phyloP scores from a whole-genome alignment of 2,797 vertebrate species.

The Acipenser ruthenus region DNA sequence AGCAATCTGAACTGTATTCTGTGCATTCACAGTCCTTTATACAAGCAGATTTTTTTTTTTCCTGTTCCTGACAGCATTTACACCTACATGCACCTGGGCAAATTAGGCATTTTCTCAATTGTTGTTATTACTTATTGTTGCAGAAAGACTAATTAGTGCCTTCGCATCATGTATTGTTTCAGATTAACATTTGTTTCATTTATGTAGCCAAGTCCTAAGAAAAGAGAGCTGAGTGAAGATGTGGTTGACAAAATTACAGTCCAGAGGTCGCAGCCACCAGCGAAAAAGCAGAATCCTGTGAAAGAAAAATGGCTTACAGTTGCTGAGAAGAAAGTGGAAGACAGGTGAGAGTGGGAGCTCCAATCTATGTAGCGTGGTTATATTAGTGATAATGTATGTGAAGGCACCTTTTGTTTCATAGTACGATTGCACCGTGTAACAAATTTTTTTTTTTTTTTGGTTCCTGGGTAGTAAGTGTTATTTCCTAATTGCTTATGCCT shows the following conservation, averaged over 20 bases:
- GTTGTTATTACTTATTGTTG: neutral
- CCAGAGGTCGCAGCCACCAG: neutral
- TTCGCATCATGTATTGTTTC: neutral
- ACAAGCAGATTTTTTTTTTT: neutral
- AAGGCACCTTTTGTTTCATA: neutral
- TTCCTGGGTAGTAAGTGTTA: no score
- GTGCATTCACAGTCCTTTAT: neutral
- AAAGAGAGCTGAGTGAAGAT: no score
- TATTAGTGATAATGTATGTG: no score
- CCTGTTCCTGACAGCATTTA: no score
- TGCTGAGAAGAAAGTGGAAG: constrained; percentile 38
- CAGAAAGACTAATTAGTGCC: no score
- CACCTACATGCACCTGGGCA: neutral
- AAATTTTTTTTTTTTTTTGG: no score
- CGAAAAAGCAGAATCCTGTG: neutral
- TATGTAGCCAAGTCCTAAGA: no score
- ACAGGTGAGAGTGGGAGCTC: constrained; percentile 35
- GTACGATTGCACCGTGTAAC: no score
- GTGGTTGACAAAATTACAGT: no score
- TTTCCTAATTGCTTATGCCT: no score
- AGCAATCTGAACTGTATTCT: neutral
- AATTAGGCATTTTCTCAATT: neutral
- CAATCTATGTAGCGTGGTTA: no score
- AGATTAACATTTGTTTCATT: neutral
- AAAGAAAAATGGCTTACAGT: constrained; percentile 26